These are phyloP conservation scores for Nomia melanderi DNA, from an alignment of 1,140 invertebrate genomes.

Conservation along the genomic window DNA sequence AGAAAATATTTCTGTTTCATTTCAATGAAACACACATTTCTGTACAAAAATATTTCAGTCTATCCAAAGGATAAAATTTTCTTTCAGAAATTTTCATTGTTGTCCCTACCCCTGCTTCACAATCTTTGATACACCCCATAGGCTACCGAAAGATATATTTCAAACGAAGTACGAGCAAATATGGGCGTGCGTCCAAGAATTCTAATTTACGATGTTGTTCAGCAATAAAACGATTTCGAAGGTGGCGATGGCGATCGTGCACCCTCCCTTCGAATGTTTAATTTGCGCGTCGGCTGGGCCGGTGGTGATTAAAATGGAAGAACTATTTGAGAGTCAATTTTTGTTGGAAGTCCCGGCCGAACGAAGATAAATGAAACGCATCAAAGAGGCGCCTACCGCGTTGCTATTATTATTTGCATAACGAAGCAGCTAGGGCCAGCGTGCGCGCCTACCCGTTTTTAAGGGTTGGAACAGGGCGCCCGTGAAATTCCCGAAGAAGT, in stretches of 20 bases:
- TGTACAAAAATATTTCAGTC: no score
- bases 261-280: not conserved
- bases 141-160: no score
- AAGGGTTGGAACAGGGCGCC: no score
- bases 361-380: constrained; percentile 47
- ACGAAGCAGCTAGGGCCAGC: constrained; percentile 28
- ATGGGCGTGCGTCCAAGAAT: not conserved
- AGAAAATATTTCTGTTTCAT: no score
- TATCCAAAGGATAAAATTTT: no score
- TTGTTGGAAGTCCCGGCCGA: not conserved
- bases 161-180: no score
- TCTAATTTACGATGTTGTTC: not conserved
- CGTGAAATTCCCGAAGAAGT: constrained; percentile 58
- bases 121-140: no score
- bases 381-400: constrained; percentile 36
- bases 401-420: constrained; percentile 57
- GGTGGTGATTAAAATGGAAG: constrained; percentile 13
- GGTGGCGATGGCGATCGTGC: not conserved
- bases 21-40: no score
- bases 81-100: no score
- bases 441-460: no score
- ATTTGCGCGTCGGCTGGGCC: not conserved
- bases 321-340: constrained; percentile 31
- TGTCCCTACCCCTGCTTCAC: no score
- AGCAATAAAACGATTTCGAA: not conserved